Evolutionary conservation across 2,888 invertebrate species (phyloP), one percentile per base, ranked within the genome.

Genomic region (Noctua fimbriata): DNA sequence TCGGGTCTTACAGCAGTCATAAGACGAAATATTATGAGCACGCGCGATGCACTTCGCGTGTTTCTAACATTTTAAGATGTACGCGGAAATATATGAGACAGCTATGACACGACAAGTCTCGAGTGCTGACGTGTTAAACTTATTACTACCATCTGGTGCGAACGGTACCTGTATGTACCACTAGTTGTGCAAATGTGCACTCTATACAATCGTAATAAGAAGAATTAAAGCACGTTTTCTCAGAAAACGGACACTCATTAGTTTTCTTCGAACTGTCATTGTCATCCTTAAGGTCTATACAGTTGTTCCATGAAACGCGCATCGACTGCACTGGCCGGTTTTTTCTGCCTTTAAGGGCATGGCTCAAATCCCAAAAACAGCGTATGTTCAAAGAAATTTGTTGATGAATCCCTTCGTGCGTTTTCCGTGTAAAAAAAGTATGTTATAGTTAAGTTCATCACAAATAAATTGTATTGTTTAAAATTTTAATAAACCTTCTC

Each of bases 31-130:
- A 76, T 85, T 76, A 85, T 69, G 81, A 74, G 76, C 41, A 60
- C 18, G 66, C 14, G 55, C 66, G 69, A 87, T 85, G 88, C 86
- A 88, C 60, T 74, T 74, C 60, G 4, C n/a, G 44, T 80, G 73
- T 78, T 71, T 73, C 32, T 60, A 67, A 71, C 58, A 69, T 73
- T 75, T 81, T 74, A 47, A 73, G 66, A 73, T 69, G 21, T 70
- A 67, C 52, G 58, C 66, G 73, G 70, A 80, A 76, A 76, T 81
- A 86, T 69, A 83, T 52, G 72, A 69, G 63, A 69, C 74, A 73
- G 32, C 32, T 70, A 12, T 65, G 72, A 69, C 84, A 67, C 44
- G 71, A 47, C 49, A 58, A 52, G 36, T 47, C 52, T 49, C 18
- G 36, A 44, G 77, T 47, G 66, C 12, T 76, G 70, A 63, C 32